Base-by-base conservation (phyloP, 2,797 vertebrate genomes). In the Ceryle rudis region DNA sequence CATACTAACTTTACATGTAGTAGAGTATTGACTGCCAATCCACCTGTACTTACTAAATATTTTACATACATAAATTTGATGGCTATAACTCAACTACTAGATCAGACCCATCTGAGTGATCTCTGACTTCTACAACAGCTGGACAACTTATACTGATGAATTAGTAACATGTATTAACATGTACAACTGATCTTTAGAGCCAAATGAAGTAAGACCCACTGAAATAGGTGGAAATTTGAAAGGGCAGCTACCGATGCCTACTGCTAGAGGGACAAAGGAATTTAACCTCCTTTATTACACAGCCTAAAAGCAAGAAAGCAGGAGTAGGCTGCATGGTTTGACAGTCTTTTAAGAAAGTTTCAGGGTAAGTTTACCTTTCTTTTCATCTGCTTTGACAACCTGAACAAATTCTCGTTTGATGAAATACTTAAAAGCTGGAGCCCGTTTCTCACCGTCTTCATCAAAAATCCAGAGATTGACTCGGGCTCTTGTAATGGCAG, bases 401-500 rank as follows among this genome's bases (percentile, higher is more conserved):
- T 97, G 77, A 46, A 98, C 98, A 60, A 98, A 97, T 29, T 96
- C 66, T 81, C 97, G 95, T 86, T 96, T 95, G 64, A 98, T 97
- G 85, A 98, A 98, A 87, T 98, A 98, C 21, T 96, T 97, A 95
- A 98, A 98, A 31, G 98, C 98, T 37, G 98, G 98, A 26, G 97
- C 97, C 15, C 98, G 95, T 86, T 98, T 98, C 72, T 98, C 98
- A 28, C 87, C 69, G 67, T 98, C 98, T 94, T 98, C 98, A 49
- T 98, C 98, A 5, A 98, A 98, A 92, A 98, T 98, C 98, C 98
- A 98, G n/a, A 98, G 97, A 94, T 98, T 98, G 73, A 98, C 98
- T 22, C 98, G 97, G 81, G 98, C 98, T 91, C 98, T 97, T 12
- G 98, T 98, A 80, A 98, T 93, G 52, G 98, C 98, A 6, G 98